Evolutionary conservation across 2,797 vertebrate species (phyloP), one percentile per base, ranked within the genome.

Genomic region (Benthosema pterotum): DNA sequence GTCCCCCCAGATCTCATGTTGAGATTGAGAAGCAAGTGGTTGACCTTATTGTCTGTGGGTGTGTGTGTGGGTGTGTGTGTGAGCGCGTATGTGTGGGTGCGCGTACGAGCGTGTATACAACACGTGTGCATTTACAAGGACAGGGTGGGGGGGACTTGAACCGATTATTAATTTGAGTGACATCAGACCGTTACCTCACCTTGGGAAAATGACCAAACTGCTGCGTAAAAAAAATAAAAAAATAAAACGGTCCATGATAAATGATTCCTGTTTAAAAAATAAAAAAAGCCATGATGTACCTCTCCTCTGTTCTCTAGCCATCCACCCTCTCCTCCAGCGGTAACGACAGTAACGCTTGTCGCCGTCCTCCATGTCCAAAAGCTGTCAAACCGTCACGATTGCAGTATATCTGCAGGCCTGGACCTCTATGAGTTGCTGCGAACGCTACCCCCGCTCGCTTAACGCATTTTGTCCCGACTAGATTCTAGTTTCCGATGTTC

Each of bases 331-430:
- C 6, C 32, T 7, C 8, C 28, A 5, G 1, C 32, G 32, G 32
- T 38, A 9, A 38, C 32, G 32, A 38, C 8, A 2, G 28, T 25
- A 6, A 3, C 58, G 64, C 61, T 53, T 52, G 5, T 57, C 69
- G 53, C 77, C 53, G 52, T 68, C 66, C 11, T 17, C 80, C 65
- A 69, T 74, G 78, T 83, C 72, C 64, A 51, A 38, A 32, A 42
- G 62, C 70, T 83, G 81, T 87, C 83, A 79, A 38, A 69, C 75
- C 64, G 66, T 88, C 83, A 80, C 82, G 82, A 80, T 86, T 77
- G 83, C 79, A 66, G 71, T 79, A 56, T 83, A 78, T 83, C 79
- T 82, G 77, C 71, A 75, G 80, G 74, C 81, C 74, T 25, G 74
- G 71, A 6, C 14, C 73, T 76, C 78, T 43, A 55, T 38, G 67